Conservation (phyloP, 2,888 invertebrate species). For the Ectemnius continuus region DNA sequence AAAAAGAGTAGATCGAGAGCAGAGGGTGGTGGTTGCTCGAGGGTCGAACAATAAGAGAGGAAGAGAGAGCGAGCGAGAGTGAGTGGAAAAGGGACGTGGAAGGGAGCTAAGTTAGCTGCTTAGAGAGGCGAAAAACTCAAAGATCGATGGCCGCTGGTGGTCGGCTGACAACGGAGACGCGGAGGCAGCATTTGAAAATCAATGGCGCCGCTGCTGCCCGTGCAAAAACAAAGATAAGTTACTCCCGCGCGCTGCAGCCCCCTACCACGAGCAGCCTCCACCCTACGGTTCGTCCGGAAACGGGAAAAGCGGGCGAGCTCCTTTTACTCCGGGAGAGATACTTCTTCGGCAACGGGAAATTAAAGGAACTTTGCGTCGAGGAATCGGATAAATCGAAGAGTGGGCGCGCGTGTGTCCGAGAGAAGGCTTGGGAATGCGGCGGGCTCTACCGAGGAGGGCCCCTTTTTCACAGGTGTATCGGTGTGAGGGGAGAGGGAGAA, state of each 20-base stretch:
- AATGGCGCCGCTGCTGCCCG: conserved; percentile 28
- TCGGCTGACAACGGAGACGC: conserved; percentile 31
- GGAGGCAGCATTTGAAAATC: conserved; percentile 44
- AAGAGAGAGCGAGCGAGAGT: not conserved
- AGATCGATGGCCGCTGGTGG: conserved; percentile 41
- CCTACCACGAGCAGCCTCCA: conserved; percentile 16
- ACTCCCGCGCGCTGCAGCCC: not conserved
- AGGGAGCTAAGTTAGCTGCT: conserved; percentile 29
- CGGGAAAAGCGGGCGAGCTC: conserved; percentile 14
- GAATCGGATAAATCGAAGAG: conserved; percentile 4
- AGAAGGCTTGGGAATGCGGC: not conserved
- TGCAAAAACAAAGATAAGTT: conserved; percentile 35
- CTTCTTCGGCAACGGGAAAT: conserved; percentile 5
- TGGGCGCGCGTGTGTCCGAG: not conserved
- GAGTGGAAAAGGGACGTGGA: not conserved
- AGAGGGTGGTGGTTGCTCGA: not conserved
- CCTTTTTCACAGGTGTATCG: not conserved
- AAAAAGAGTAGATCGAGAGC: not conserved
- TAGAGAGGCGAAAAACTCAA: conserved; percentile 48
- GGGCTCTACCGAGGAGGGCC: not conserved
- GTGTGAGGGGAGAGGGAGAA: conserved; percentile 5
- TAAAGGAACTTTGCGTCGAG: not conserved
- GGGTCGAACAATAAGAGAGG: not conserved
- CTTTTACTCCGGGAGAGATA: too few relatives aligned
- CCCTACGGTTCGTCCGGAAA: conserved; percentile 14